Conservation (phyloP, 2,888 invertebrate genomes). For the Acleris emargana region DNA sequence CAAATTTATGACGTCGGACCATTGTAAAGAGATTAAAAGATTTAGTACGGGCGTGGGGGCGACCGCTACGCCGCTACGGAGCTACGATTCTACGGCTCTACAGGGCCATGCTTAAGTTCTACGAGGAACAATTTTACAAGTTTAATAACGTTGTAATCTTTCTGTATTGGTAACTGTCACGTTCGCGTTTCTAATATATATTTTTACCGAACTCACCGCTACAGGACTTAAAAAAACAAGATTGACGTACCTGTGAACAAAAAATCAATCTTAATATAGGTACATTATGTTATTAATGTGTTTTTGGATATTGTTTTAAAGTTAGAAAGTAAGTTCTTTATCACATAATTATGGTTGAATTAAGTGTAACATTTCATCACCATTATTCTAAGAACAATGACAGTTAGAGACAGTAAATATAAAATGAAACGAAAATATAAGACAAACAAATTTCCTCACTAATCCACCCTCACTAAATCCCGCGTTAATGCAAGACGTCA, state of each 20-base stretch:
- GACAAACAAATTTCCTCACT: slow-evolving; percentile 29
- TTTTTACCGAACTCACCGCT: slow-evolving; percentile 25
- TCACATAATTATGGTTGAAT: too few relatives aligned
- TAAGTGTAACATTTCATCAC: background rate
- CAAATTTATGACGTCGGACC: slow-evolving; percentile 81
- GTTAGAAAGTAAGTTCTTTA: too few relatives aligned
- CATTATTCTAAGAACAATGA: background rate
- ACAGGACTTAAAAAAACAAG: slow-evolving; percentile 4
- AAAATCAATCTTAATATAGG: slow-evolving; percentile 3
- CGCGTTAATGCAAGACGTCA: slow-evolving; percentile 57
- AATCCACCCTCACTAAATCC: slow-evolving; percentile 40
- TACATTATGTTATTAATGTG: too few relatives aligned
- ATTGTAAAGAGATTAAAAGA: slow-evolving; percentile 83
- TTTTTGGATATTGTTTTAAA: too few relatives aligned
- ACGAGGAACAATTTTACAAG: slow-evolving; percentile 58
- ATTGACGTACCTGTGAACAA: slow-evolving; percentile 33
- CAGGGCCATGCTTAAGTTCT: slow-evolving; percentile 50
- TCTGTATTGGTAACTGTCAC: slow-evolving; percentile 48
- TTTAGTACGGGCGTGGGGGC: slow-evolving; percentile 69
- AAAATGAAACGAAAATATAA: slow-evolving; percentile 19
- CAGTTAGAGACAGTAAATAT: background rate
- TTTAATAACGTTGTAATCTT: slow-evolving; percentile 61
- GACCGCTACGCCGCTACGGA: slow-evolving; percentile 53
- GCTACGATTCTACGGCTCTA: slow-evolving; percentile 41
- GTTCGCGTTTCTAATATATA: slow-evolving; percentile 17